Base-by-base conservation (phyloP, 2,888 invertebrate species). In the Campoplex capitator region DNA sequence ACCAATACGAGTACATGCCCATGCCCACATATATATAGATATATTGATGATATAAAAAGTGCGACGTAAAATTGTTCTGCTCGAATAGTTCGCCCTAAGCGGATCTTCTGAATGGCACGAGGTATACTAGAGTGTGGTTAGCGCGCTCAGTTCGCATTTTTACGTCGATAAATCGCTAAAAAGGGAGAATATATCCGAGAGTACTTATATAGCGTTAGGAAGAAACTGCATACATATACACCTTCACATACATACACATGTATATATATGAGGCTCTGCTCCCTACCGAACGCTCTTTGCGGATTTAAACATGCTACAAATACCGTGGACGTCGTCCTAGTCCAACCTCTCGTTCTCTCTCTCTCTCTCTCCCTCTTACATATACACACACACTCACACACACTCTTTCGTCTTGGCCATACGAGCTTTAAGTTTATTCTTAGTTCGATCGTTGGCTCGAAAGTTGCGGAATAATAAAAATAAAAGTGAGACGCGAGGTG, bases 401-500 rank as follows among this genome's bases (percentile, higher is more conserved):
- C 3, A 32, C 13, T 13, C 62, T 68, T 51, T 75, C 32, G 58
- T 62, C 79, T 71, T 71, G 48, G 74, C 67, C 38, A 68, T 58
- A 56, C 80, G 84, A 51, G 80, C 54, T 77, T 68, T 71, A 84
- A 81, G 84, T 81, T 86, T 86, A 86, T 86, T 86, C 86, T 86
- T 80, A 84, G 86, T 86, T 86, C 84, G 77, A 81, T 86, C 75
- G 77, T 86, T 86, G 80, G 84, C 86, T 77, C 80, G 76, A 86
- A 84, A 83, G 80, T 86, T 86, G 83, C 83, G 76, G 68, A 83
- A 86, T 86, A 77, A 86, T 81, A 73, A 80, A 86, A 86, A 84
- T 81, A 77, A 81, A 51, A 67, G 35, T 18, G 56, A 54, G 73
- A 45, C 54, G 54, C 32, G 32, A 76, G 23, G n/a, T 70, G 45